These are phyloP conservation scores for Campylorhamphus procurvoides DNA, from an alignment of 2,113 vertebrate genomes.

Conservation along the genomic window DNA sequence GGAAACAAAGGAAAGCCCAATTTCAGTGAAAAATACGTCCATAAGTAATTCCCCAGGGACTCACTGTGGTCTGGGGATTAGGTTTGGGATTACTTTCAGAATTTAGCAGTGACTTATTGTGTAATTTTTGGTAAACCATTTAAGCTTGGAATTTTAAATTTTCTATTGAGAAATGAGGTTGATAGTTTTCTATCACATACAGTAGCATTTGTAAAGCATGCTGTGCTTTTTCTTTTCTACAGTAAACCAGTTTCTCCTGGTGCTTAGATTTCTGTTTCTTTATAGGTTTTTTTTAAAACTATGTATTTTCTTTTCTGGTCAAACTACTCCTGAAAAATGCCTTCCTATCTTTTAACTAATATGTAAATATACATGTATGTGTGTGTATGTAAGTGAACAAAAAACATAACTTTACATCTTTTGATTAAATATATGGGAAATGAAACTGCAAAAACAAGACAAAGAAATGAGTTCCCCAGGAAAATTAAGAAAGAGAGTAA, in stretches of 20 bases:
- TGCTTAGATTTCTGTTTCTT: neutral
- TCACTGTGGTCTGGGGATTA: neutral
- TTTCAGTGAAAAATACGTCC: neutral
- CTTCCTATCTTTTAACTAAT: neutral
- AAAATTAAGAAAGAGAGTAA: neutral
- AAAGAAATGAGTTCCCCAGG: neutral
- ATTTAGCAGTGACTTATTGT: slow-evolving; percentile 13
- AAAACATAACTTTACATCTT: neutral
- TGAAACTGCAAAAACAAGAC: neutral
- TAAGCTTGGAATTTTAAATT: slow-evolving; percentile 20
- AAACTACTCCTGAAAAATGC: neutral
- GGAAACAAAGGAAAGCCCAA: neutral
- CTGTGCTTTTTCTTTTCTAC: neutral
- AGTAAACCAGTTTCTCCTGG: neutral
- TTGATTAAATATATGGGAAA: neutral
- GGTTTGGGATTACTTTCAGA: slow-evolving; percentile 31
- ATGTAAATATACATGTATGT: accelerated
- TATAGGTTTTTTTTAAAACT: neutral
- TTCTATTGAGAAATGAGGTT: neutral
- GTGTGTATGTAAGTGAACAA: neutral
- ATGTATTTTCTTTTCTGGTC: neutral
- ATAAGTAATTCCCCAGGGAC: neutral
- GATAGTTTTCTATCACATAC: neutral
- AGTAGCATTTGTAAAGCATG: neutral
- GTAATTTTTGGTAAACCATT: slow-evolving; percentile 34